Base-by-base conservation (phyloP, 2,888 invertebrate genomes). In the Blera fallax region DNA sequence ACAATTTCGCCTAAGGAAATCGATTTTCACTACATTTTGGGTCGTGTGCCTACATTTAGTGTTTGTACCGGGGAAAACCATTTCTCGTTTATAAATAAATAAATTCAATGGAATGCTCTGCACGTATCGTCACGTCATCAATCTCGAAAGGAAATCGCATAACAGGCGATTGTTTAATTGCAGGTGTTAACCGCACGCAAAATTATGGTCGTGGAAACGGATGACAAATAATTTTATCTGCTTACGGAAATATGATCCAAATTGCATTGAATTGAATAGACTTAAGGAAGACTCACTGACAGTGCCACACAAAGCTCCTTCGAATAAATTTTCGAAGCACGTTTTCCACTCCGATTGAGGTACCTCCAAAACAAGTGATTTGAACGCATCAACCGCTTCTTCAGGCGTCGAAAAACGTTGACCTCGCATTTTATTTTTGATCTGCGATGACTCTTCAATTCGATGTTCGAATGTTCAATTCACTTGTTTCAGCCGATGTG, bases 131-230 rank as follows among this genome's bases (percentile, higher is more conserved):
- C 11, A 8, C 8, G 18, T 0, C 14, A 8, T 6, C 37, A 67
- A n/a, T 77, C 62, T 6, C 10, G 1, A 45, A 54, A 70, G 78
- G 52, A 37, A 70, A 78, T 34, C 16, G n/a, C 40, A 52, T 18
- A 40, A 24, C 16, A 24, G 14, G 10, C 40, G 34, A 65, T 34
- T 21, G 37, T 70, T 54, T 78, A 78, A 78, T 70, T 70, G 70
- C 60, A 69, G 60, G 60, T 78, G 70, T 70, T 78, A 70, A 78
- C 45, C 45, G 70, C 56, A 34, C 34, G 3, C n/a, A 54, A 45
- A 70, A 70, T 62, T 78, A 70, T 16, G n/a, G 1, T 16, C 11
- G 32, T 7, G 21, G 21, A 48, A 50, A 48, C 24, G n/a, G 11
- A 14, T 69, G 69, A 43, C 54, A 69, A 69, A 37, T 37, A 54